Evolutionary conservation across 2,888 invertebrate genomes (phyloP).

Genomic region (Andrena haemorrhoa): DNA sequence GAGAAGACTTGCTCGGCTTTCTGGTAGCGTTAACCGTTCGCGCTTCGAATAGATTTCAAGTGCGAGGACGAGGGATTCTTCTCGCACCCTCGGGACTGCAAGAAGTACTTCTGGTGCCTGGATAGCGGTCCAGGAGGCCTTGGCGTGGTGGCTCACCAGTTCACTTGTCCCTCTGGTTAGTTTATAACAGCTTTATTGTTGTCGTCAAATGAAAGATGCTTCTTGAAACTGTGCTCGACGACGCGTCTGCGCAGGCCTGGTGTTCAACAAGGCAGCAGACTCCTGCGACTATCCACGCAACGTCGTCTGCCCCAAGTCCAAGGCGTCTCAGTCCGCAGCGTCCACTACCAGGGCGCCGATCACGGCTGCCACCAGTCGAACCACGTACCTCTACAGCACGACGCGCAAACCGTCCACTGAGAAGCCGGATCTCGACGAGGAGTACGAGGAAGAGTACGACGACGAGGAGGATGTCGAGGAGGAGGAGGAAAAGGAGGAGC

Average conservation of each 20-base stretch:
- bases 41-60: conserved; percentile 89
- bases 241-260: conserved; percentile 88
- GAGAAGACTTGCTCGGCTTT: neutral
- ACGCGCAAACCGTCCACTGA: conserved; percentile 86
- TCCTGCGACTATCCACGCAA: conserved; percentile 97
- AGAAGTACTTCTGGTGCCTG: conserved; percentile 97
- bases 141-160: conserved; percentile 96
- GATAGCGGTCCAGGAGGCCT: conserved; percentile 95
- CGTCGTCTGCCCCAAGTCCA: conserved; percentile 91
- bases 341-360: conserved; percentile 85
- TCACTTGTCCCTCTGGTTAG: conserved; percentile 95
- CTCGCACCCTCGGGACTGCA: conserved; percentile 96
- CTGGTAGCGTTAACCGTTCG: neutral
- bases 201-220: too few species aligned
- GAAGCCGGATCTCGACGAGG: conserved; percentile 83
- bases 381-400: conserved; percentile 84
- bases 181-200: neutral
- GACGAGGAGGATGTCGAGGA: conserved; percentile 85
- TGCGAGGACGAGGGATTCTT: conserved; percentile 97
- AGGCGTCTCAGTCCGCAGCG: conserved; percentile 85
- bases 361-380: conserved; percentile 85
- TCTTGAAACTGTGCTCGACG: neutral
- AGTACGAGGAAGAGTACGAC: conserved; percentile 84
- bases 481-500: conserved; percentile 85
- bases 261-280: conserved; percentile 96